Conservation (phyloP, 2,113 vertebrate species). For the Procapra przewalskii region DNA sequence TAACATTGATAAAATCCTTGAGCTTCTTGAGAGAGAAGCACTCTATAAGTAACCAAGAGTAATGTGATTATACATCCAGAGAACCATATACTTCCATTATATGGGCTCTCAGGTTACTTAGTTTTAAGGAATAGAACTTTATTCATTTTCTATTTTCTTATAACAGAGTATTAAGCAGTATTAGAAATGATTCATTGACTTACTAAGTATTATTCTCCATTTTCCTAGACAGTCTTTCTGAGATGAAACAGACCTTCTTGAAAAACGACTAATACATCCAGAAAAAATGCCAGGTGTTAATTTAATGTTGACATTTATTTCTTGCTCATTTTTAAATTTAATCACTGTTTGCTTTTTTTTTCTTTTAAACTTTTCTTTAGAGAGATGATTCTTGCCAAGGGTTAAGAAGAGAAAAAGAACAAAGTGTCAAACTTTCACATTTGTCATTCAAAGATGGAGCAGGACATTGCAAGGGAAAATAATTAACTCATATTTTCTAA, state of each 20-base stretch:
- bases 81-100: slow-evolving; percentile 39
- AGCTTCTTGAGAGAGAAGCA: neutral
- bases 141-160: slow-evolving; percentile 52
- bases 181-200: slow-evolving; percentile 65
- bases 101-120: slow-evolving; percentile 39
- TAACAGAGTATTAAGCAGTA: slow-evolving; percentile 50
- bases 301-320: slow-evolving; percentile 49
- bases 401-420: neutral
- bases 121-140: slow-evolving; percentile 27
- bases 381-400: neutral
- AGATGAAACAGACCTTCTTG: slow-evolving; percentile 48
- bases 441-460: neutral
- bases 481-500: neutral
- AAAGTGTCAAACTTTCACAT: neutral
- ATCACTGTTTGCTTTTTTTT: slow-evolving; percentile 15
- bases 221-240: slow-evolving; percentile 50
- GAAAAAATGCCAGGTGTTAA: slow-evolving; percentile 38
- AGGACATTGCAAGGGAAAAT: neutral
- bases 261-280: slow-evolving; percentile 18
- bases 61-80: neutral
- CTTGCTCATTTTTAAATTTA: slow-evolving; percentile 49
- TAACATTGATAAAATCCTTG: neutral
- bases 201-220: slow-evolving; percentile 43
- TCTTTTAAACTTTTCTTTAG: neutral
- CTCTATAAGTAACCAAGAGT: slow-evolving; percentile 1